Conservation (phyloP, 2,797 vertebrate genomes). For the Helicolenus hilgendorfi region DNA sequence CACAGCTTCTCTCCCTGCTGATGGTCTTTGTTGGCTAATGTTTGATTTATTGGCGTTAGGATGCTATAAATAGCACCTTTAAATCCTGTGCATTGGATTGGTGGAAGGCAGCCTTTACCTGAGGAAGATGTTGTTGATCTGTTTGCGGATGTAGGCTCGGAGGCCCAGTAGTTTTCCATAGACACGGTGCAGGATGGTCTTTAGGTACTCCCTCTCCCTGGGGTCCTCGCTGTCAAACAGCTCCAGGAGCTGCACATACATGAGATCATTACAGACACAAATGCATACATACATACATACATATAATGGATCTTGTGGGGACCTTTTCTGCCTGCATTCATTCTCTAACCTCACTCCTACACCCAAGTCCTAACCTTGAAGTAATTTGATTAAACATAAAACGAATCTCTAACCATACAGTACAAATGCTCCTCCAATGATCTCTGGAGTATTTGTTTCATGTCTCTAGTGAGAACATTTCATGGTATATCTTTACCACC, state of each 20-base stretch:
- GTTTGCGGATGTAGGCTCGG: constrained; percentile 96
- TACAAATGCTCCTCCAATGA: neutral
- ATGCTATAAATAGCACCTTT: constrained; percentile 18
- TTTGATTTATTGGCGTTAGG: constrained; percentile 28
- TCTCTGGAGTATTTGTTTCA: neutral
- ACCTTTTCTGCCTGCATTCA: neutral
- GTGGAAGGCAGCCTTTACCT: constrained; percentile 82
- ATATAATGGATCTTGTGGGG: neutral
- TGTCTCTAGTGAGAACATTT: neutral
- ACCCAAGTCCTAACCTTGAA: neutral
- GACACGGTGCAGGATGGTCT: constrained; percentile 96
- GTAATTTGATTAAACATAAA: neutral
- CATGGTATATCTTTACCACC: neutral
- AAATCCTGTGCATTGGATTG: neutral
- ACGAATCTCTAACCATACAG: neutral
- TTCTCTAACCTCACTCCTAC: neutral
- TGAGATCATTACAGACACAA: constrained; percentile 18
- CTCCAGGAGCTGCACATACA: constrained; percentile 91
- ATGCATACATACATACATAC: neutral
- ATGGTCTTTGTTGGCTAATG: neutral
- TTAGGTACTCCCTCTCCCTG: constrained; percentile 95
- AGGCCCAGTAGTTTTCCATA: constrained; percentile 97
- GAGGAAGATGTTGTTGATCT: constrained; percentile 97
- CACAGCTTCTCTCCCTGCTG: neutral
- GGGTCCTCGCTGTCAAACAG: constrained; percentile 97